A percentile compares a stretch with the other conserved stretches of the same genome.
phyloP scores from a whole-genome alignment of 2,797 vertebrate genomes.

The Chaetodon trifasciatus region DNA sequence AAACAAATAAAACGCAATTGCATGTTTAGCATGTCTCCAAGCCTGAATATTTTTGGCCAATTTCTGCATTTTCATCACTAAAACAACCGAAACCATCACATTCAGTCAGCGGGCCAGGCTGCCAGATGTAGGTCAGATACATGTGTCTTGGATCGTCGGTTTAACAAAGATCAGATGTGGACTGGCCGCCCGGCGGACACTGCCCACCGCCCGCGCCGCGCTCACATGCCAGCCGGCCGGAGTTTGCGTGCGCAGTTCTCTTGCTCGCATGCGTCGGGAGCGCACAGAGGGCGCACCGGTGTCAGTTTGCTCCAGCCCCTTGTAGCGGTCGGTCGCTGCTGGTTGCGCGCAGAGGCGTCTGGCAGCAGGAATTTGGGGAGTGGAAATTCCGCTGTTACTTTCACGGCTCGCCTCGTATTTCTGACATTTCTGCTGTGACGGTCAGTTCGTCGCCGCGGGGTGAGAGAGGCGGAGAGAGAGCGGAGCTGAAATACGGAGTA shows the following conservation, averaged over 20 bases:
- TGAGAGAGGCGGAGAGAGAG: slow-evolving; percentile 30
- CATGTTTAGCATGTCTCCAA: not conserved
- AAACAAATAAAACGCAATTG: not conserved
- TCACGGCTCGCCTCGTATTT: slow-evolving; percentile 44
- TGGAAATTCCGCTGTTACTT: slow-evolving; percentile 70
- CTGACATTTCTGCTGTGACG: slow-evolving; percentile 63
- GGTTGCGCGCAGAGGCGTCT: slow-evolving; percentile 51
- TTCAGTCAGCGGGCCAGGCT: not conserved
- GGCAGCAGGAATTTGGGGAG: slow-evolving; percentile 67
- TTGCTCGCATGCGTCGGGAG: slow-evolving; percentile 55
- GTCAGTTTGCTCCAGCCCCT: slow-evolving; percentile 68
- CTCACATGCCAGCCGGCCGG: slow-evolving; percentile 47
- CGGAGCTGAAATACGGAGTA: slow-evolving; percentile 30
- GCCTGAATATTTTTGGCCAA: too few relatives aligned
- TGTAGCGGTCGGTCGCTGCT: slow-evolving; percentile 50
- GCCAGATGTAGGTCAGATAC: not conserved
- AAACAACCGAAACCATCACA: not conserved
- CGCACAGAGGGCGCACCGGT: slow-evolving; percentile 72
- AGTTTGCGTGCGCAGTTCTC: slow-evolving; percentile 55
- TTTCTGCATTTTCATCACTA: not conserved
- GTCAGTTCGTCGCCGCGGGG: slow-evolving; percentile 31
- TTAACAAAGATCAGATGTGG: slow-evolving; percentile 17
- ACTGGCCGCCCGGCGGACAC: slow-evolving; percentile 17
- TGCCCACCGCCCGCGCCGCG: slow-evolving; percentile 47
- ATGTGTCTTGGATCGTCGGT: not conserved